phyloP scores from a whole-genome alignment of 2,113 vertebrate genomes.

The Misgurnus mizolepis region DNA sequence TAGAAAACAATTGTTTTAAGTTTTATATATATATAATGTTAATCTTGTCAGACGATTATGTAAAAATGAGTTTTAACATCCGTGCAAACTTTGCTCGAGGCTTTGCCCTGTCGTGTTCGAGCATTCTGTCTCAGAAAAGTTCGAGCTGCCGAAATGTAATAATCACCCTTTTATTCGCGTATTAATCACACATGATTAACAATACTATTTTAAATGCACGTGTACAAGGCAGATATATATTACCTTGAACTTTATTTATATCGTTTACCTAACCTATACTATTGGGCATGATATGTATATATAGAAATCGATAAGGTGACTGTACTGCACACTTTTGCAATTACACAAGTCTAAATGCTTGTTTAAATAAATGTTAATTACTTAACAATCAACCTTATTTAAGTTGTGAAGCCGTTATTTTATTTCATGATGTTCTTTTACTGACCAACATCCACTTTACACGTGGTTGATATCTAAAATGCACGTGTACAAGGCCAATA shows the following conservation, averaged over 20 bases:
- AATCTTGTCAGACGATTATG: background rate
- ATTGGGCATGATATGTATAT: too few species aligned
- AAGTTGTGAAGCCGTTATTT: slow-evolving; percentile 4
- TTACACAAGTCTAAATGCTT: slow-evolving; percentile 23
- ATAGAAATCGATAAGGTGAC: too few species aligned
- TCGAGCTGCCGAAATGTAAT: slow-evolving; percentile 2
- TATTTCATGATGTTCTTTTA: slow-evolving; percentile 14
- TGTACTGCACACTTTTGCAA: slow-evolving; percentile 14
- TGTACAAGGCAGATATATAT: background rate
- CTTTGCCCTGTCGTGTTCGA: background rate
- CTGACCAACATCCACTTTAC: slow-evolving; percentile 15
- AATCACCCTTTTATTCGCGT: background rate
- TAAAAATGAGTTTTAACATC: slow-evolving; percentile 5
- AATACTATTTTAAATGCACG: background rate
- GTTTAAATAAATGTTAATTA: slow-evolving; percentile 7
- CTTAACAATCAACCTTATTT: background rate
- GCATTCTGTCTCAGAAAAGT: background rate
- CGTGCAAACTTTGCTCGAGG: background rate
- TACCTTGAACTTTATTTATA: too few species aligned
- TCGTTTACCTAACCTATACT: too few species aligned
- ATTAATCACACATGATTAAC: background rate
- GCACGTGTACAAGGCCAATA: too few species aligned
- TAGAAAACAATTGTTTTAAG: too few species aligned
- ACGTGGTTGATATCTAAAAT: background rate
- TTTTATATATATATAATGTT: too few species aligned